Percentiles rank a stretch among this genome's conserved stretches.
These are phyloP conservation scores for Falcaria lacertinaria DNA, from an alignment of 2,888 invertebrate genomes.

Conservation along the genomic window DNA sequence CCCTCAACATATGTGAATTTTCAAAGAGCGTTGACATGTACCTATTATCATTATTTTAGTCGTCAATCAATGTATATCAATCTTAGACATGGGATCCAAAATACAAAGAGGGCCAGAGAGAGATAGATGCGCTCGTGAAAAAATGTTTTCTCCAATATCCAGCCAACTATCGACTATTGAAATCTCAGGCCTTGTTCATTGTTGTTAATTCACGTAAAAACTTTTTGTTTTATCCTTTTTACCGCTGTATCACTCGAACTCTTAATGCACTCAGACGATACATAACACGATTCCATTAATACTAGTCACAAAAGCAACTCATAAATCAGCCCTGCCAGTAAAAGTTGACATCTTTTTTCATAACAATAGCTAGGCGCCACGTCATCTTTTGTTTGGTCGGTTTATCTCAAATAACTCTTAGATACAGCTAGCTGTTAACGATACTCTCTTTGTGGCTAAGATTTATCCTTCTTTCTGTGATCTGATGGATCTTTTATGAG, in stretches of 20 bases:
- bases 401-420: slow-evolving; percentile 20
- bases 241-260: not conserved
- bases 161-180: too few species aligned
- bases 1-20: too few species aligned
- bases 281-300: slow-evolving; percentile 55
- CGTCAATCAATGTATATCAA: too few species aligned
- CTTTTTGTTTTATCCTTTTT: too few species aligned
- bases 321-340: slow-evolving; percentile 54
- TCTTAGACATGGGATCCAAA: too few species aligned
- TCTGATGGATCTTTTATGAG: not conserved
- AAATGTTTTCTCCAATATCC: too few species aligned
- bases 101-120: too few species aligned
- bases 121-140: too few species aligned
- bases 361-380: slow-evolving; percentile 45
- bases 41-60: too few species aligned
- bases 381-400: slow-evolving; percentile 34
- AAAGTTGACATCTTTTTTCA: slow-evolving; percentile 67
- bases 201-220: too few species aligned
- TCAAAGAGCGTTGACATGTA: too few species aligned
- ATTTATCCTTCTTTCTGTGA: not conserved
- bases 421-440: slow-evolving; percentile 11
- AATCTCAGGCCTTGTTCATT: too few species aligned
- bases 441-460: not conserved
- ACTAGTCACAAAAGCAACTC: slow-evolving; percentile 40
- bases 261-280: slow-evolving; percentile 53